A percentile compares a stretch with the other conserved stretches of the same genome.
These are phyloP conservation scores for Diorhabda sublineata DNA, from an alignment of 1,140 invertebrate genomes.

Conservation along the genomic window DNA sequence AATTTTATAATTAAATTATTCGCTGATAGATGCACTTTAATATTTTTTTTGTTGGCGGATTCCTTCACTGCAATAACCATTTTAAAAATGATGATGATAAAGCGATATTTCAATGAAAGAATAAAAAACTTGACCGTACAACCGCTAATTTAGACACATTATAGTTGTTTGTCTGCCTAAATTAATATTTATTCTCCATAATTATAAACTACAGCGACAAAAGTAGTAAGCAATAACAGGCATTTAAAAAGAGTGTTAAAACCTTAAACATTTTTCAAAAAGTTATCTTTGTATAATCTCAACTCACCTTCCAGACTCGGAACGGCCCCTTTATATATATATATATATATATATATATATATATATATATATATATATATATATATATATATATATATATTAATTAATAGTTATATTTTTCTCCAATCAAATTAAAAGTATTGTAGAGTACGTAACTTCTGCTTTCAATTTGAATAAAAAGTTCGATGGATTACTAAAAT, in stretches of 20 bases:
- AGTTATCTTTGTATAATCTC: background rate
- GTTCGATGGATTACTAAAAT: too few relatives aligned
- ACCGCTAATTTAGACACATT: constrained; percentile 2
- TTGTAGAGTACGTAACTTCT: too few relatives aligned
- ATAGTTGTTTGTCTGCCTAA: background rate
- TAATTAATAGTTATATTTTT: too few relatives aligned
- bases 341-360: too few relatives aligned
- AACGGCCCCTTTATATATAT: background rate
- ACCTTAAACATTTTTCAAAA: background rate
- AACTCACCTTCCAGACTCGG: background rate
- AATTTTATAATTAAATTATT: background rate
- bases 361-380: too few relatives aligned
- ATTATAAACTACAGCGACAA: background rate
- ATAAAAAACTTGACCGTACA: constrained; percentile 2
- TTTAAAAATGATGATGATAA: background rate
- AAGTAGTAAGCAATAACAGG: constrained; percentile 1
- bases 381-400: too few relatives aligned
- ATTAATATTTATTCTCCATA: constrained; percentile 3
- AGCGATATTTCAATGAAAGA: background rate
- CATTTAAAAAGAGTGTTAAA: constrained; percentile 3
- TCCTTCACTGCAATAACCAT: background rate
- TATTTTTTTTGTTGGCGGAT: background rate
- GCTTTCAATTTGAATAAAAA: too few relatives aligned
- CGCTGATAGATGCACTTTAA: background rate
- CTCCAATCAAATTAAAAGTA: too few relatives aligned